phyloP scores from a whole-genome alignment of 2,113 vertebrate genomes.

The Tragelaphus strepsiceros region DNA sequence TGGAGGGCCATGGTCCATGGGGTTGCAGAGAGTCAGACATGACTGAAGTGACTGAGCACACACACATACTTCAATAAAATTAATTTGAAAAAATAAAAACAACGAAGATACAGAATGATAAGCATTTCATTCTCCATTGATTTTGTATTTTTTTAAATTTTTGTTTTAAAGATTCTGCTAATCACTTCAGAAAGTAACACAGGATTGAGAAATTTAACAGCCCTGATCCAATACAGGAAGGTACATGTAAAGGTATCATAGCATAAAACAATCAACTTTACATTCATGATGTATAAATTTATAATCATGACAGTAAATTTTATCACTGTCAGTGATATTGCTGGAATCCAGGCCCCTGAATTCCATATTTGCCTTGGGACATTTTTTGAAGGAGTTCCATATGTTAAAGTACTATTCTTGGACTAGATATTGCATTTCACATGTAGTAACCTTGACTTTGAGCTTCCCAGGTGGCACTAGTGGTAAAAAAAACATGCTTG shows the following conservation, averaged over 20 bases:
- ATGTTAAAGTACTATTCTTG: background rate
- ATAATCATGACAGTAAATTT: background rate
- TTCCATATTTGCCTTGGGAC: background rate
- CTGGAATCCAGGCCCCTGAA: background rate
- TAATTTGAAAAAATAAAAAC: background rate
- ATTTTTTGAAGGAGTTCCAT: background rate
- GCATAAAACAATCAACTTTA: background rate
- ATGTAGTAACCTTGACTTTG: background rate
- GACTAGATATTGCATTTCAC: background rate
- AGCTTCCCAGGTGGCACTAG: background rate
- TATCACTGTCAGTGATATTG: background rate
- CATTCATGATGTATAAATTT: background rate
- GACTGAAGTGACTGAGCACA: background rate
- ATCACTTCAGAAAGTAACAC: background rate
- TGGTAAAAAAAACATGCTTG: background rate
- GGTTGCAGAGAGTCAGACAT: background rate
- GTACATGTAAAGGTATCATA: background rate
- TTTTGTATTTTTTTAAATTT: background rate
- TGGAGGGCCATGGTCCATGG: background rate
- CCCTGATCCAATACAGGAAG: background rate
- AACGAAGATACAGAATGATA: background rate
- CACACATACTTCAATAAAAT: background rate
- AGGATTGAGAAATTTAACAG: background rate
- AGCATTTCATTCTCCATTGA: background rate
- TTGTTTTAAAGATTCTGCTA: background rate